phyloP scores from a whole-genome alignment of 2,797 vertebrate genomes.

The Gallinago solitaria region DNA sequence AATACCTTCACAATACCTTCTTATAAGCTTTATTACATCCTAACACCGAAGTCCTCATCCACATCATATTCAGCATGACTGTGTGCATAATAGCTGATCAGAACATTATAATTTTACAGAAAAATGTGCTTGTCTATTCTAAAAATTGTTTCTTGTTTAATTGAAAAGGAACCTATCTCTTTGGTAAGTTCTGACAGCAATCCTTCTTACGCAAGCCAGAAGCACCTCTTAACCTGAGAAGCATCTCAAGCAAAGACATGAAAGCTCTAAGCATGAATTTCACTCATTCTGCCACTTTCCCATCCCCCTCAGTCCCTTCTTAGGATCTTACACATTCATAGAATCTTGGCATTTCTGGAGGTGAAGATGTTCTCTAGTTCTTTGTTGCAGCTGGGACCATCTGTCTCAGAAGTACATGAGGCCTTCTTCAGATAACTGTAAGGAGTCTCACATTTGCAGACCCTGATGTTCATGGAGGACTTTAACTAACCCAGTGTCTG shows the following conservation, averaged over 20 bases:
- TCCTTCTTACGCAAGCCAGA: not conserved
- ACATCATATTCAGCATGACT: not conserved
- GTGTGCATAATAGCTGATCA: not conserved
- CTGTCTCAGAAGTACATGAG: not conserved
- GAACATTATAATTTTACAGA: not conserved
- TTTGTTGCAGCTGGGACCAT: not conserved
- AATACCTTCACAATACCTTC: not conserved
- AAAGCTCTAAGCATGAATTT: not conserved
- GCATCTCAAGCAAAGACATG: not conserved
- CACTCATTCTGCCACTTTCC: not conserved
- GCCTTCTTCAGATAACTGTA: not conserved
- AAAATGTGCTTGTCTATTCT: not conserved
- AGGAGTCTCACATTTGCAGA: not conserved
- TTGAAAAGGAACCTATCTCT: not conserved
- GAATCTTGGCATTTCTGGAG: not conserved
- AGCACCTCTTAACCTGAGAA: not conserved
- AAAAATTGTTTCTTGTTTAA: not conserved
- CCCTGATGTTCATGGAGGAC: not conserved
- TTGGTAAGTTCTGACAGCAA: not conserved
- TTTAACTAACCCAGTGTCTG: not conserved
- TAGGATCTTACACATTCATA: not conserved
- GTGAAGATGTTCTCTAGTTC: not conserved
- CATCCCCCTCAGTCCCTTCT: accelerated
- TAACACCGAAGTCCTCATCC: not conserved
- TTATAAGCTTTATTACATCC: not conserved